Evolutionary conservation across 2,888 invertebrate genomes (phyloP).

Genomic region (Drosophila recens): DNA sequence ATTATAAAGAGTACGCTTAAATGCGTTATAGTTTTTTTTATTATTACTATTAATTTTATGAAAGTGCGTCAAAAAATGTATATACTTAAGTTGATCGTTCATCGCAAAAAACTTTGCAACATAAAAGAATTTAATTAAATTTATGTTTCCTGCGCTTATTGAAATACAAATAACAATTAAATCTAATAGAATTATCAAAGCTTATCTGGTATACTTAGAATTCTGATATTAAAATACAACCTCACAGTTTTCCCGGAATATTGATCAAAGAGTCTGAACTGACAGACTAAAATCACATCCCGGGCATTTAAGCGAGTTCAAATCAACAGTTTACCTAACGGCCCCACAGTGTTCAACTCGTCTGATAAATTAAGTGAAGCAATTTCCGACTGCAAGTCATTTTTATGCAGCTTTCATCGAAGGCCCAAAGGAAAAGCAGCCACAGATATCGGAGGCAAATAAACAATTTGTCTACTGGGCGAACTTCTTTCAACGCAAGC

Average conservation of each 20-base stretch:
- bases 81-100: no score
- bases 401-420: slow-evolving; percentile 43
- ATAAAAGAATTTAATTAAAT: no score
- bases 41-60: no score
- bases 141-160: no score
- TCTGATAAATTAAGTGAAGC: slow-evolving; percentile 30
- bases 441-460: slow-evolving; percentile 41
- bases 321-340: slow-evolving; percentile 34
- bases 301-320: slow-evolving; percentile 20
- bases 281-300: slow-evolving; percentile 35
- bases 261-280: slow-evolving; percentile 44
- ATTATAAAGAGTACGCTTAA: no score
- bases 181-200: not conserved
- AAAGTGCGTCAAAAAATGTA: no score
- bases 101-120: no score
- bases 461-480: slow-evolving; percentile 47
- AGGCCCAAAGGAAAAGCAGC: slow-evolving; percentile 27
- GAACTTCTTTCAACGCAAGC: slow-evolving; percentile 51
- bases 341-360: not conserved
- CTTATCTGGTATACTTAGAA: not conserved
- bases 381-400: slow-evolving; percentile 17
- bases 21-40: no score
- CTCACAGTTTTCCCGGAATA: slow-evolving; percentile 10
- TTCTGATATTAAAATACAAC: not conserved
- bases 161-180: not conserved